Conservation (phyloP, 2,888 invertebrate genomes). For the Tanaodytes sp. region DNA sequence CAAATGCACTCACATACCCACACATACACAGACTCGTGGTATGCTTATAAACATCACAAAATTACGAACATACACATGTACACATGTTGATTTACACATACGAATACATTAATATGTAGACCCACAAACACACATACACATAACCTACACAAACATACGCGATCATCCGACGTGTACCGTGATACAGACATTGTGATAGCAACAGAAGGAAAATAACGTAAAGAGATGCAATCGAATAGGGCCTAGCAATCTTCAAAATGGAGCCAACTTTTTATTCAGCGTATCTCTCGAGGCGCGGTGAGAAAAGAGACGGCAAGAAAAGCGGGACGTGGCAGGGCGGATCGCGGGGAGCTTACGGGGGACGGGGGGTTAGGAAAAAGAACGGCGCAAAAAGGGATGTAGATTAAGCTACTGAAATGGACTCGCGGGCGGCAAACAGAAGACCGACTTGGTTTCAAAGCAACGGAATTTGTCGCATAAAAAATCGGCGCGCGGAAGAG, state of each 20-base stretch:
- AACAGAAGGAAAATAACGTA: constrained; percentile 25
- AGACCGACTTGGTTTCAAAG: constrained; percentile 49
- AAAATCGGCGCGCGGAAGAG: constrained; percentile 53
- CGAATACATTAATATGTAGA: no score
- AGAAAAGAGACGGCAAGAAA: constrained; percentile 38
- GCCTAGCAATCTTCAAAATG: constrained; percentile 54
- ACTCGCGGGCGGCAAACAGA: constrained; percentile 29
- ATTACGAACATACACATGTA: no score
- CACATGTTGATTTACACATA: no score
- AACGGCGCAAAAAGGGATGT: constrained; percentile 26
- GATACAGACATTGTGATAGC: no score
- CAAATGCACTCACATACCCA: no score
- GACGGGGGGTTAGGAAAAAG: no score
- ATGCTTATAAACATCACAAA: no score
- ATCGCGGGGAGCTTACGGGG: no score
- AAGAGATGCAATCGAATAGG: constrained; percentile 53
- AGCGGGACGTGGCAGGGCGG: constrained; percentile 23
- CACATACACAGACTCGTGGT: no score
- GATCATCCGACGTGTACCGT: no score
- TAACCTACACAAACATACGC: no score
- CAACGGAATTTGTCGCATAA: constrained; percentile 60
- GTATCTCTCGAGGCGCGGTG: constrained; percentile 25
- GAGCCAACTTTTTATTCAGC: constrained; percentile 47
- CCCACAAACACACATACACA: no score
- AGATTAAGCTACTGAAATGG: constrained; percentile 49